Evolutionary conservation across 1,140 invertebrate genomes (phyloP), one percentile per base, ranked within the genome.

Genomic region (Gonioctena quinquepunctata): DNA sequence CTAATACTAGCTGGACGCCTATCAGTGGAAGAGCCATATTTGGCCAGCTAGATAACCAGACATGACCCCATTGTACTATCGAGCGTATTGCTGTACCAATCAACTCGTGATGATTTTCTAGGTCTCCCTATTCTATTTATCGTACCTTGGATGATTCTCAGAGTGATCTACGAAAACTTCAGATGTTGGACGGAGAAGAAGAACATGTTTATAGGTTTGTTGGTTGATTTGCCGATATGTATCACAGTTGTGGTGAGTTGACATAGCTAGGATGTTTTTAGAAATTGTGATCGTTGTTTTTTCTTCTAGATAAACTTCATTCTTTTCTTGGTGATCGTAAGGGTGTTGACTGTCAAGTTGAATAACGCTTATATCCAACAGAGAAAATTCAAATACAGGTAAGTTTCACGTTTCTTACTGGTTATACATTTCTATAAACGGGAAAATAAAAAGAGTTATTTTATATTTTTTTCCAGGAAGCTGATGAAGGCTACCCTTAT

Each of bases 251-350:
- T 90, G 73, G 91, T 92, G 84, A 87, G 88, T 82, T n/a, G n/a
- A n/a, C 11, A 21, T 23, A 54, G 3, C 52, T 54, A 16, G 11
- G 18, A 54, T 1, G 4, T 18, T 8, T 21, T 54, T 21, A 8
- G 18, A 54, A 54, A 21, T 19, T 18, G 19, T 54, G 52, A 16
- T 22, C 6, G 8, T 16, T 1, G 25, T 69, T 60, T 75, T 73
- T 68, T 23, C 1, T n/a, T 87, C 70, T 81, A 93, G 91, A 83
- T 93, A 48, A 93, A 92, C 80, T 92, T 93, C 71, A 80, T 89
- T 26, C 88, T 94, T 69, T 93, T 94, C 80, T 79, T 93, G 23
- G 92, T 92, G 77, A 92, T 94, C 42, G 87, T 92, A 3, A 83
- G 91, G 50, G 88, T 94, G 13, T 83, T 94, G n/a, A 85, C 92